These are phyloP conservation scores for Calidris pugnax DNA, from an alignment of 2,113 vertebrate genomes.

Conservation along the genomic window DNA sequence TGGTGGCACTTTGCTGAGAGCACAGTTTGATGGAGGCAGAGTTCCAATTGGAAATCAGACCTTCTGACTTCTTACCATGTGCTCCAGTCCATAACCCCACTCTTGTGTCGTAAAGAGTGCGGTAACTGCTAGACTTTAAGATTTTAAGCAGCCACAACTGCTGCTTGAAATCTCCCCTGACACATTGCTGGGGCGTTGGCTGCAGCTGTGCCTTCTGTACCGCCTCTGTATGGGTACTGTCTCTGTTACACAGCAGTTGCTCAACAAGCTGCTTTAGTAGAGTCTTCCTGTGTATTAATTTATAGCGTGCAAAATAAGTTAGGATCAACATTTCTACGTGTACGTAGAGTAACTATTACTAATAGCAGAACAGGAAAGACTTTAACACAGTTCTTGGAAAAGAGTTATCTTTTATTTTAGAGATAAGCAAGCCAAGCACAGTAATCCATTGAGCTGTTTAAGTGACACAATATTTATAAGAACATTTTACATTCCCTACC, in stretches of 20 bases:
- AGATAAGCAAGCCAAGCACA: background rate
- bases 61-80: background rate
- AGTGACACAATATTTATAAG: constrained; percentile 10
- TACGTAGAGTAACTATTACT: background rate
- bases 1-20: background rate
- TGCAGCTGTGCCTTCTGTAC: background rate
- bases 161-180: background rate
- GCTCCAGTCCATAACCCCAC: background rate
- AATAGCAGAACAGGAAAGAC: background rate
- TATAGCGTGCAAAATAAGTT: background rate
- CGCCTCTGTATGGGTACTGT: background rate
- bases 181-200: background rate
- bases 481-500: background rate
- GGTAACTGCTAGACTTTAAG: background rate
- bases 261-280: background rate
- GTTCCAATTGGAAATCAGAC: background rate
- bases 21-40: background rate
- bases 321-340: background rate
- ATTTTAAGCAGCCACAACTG: background rate
- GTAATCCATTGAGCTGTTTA: background rate
- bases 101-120: background rate
- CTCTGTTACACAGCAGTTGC: background rate
- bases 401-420: background rate
- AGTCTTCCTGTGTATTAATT: background rate
- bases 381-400: background rate